These are phyloP conservation scores for Trematomus loennbergii DNA, from an alignment of 2,113 vertebrate species.

Conservation along the genomic window DNA sequence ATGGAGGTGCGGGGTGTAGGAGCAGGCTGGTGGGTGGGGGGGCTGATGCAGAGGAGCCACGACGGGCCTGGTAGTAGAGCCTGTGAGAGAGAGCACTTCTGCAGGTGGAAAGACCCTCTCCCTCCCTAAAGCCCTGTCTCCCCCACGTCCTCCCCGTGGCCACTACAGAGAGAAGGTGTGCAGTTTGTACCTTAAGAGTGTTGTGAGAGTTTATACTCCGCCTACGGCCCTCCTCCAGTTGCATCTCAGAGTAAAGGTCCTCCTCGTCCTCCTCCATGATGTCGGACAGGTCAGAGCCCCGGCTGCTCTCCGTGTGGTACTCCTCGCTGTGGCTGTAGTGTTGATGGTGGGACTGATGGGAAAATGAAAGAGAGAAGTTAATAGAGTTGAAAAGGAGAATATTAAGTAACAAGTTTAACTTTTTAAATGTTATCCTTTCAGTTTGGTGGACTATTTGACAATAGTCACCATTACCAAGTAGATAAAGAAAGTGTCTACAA, in stretches of 20 bases:
- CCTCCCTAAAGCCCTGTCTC: not conserved
- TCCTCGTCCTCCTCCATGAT: constrained; percentile 99
- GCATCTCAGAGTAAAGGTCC: constrained; percentile 97
- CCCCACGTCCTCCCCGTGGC: not conserved
- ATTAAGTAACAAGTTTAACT: not conserved
- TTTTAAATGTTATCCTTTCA: not conserved
- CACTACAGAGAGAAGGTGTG: constrained; percentile 33
- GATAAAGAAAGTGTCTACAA: not conserved
- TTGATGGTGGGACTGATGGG: constrained; percentile 85
- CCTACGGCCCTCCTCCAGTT: constrained; percentile 93
- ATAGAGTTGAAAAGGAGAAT: not conserved
- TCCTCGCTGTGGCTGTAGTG: constrained; percentile 93
- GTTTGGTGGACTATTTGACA: not conserved
- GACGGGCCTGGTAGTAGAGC: constrained; percentile 50
- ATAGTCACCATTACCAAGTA: not conserved
- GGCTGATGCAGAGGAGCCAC: constrained; percentile 57
- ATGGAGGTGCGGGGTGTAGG: constrained; percentile 38
- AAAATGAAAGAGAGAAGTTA: not conserved
- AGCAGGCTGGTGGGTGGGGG: constrained; percentile 31
- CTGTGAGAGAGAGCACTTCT: constrained; percentile 29
- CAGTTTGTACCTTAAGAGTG: constrained; percentile 90
- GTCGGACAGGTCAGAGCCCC: constrained; percentile 96
- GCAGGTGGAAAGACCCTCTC: constrained; percentile 1
- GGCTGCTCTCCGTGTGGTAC: constrained; percentile 96
- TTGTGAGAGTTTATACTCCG: constrained; percentile 92